Evolutionary conservation across 2,113 vertebrate species (phyloP), one percentile per base, ranked within the genome.

Genomic region (Piprites chloris): DNA sequence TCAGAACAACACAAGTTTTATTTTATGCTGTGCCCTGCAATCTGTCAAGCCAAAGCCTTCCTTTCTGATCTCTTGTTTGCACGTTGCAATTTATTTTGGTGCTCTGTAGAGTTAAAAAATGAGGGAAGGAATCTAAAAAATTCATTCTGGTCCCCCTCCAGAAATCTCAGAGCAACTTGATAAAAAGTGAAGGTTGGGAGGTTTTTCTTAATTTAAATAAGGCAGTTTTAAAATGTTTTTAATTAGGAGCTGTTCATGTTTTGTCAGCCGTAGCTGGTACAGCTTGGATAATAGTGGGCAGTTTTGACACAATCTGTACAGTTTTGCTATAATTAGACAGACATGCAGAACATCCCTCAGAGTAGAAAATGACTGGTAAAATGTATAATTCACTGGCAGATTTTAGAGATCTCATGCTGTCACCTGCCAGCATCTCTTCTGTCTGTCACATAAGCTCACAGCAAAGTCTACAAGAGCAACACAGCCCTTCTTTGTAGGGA

Each of bases 251-350:
- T 68, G 32, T 77, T n/a, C 20, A 27, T 71, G 37, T 83, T 97
- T 93, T 86, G 89, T 93, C 83, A 93, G 59, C 66, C 2, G 0
- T 47, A 78, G 22, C 79, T 83, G 55, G 26, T 89, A 58, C 55
- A 77, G 62, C 46, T 79, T 88, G 78, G 68, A 62, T 93, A 86
- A 79, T 86, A 78, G 47, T 52, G 84, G 89, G 69, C 26, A 89
- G 27, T 91, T 94, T 83, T 95, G 83, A 93, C 67, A 93, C 75
- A 78, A 49, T 75, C 77, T 65, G 74, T 53, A 77, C 61, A 71
- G 28, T 42, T 94, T 91, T 65, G 14, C 72, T 86, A 76, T 90
- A 96, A 96, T 89, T 94, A 94, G 61, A 84, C 41, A 85, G 74
- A 74, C 7, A 11, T 53, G n/a, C 23, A 83, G 76, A 95, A 74